A percentile compares a stretch with the other conserved stretches of the same genome.
These are phyloP conservation scores for Anastrepha ludens DNA, from an alignment of 1,140 invertebrate genomes.

Conservation along the genomic window DNA sequence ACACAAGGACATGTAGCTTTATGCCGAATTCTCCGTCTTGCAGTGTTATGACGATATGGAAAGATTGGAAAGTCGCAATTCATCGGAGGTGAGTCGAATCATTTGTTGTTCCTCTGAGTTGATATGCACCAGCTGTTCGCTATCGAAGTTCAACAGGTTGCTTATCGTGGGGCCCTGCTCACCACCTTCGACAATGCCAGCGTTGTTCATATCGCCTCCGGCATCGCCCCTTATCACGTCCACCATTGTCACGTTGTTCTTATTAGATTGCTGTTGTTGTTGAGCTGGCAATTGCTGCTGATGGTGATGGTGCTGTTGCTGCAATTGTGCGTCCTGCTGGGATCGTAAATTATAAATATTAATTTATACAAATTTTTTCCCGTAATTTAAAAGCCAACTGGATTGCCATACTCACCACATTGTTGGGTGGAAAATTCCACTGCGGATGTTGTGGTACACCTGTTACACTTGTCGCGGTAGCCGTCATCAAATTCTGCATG, in stretches of 20 bases:
- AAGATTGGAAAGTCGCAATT: conserved; percentile 72
- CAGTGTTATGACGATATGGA: conserved; percentile 70
- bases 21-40: neutral
- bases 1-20: neutral
- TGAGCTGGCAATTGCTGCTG: conserved; percentile 42
- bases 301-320: conserved; percentile 58
- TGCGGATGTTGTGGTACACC: conserved; percentile 60
- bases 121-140: conserved; percentile 74
- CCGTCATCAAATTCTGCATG: conserved; percentile 68
- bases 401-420: conserved; percentile 67
- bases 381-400: neutral
- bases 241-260: conserved; percentile 5
- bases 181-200: conserved; percentile 56
- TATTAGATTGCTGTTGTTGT: conserved; percentile 57
- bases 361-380: neutral
- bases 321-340: conserved; percentile 39
- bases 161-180: conserved; percentile 71
- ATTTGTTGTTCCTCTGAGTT: conserved; percentile 75
- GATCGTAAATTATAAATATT: neutral
- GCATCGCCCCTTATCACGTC: conserved; percentile 49
- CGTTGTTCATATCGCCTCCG: conserved; percentile 55
- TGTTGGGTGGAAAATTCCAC: conserved; percentile 69
- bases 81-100: conserved; percentile 74
- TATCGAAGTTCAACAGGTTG: conserved; percentile 75
- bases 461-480: neutral